Evolutionary conservation across 1,140 invertebrate genomes (phyloP).

Genomic region (Monochamus saltuarius): DNA sequence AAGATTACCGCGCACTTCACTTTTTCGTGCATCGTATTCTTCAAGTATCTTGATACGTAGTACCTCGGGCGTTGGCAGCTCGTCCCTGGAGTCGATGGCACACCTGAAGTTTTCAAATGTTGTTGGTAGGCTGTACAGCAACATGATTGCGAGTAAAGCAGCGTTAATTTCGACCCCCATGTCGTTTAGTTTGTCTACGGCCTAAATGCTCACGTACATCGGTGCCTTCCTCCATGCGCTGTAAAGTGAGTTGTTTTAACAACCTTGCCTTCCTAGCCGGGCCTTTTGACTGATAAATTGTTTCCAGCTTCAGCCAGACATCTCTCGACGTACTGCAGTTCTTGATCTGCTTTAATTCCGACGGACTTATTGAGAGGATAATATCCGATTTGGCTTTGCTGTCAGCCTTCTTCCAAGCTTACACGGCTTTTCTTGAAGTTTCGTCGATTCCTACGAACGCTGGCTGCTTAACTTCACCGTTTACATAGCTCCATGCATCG

Average conservation of each 20-base stretch:
- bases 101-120: conserved; percentile 40
- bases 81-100: conserved; percentile 28
- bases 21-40: not conserved
- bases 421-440: not conserved
- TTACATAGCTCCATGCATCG: conserved; percentile 7
- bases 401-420: conserved; percentile 19
- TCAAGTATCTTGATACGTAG: not conserved
- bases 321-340: conserved; percentile 33
- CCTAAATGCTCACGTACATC: conserved; percentile 38
- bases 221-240: conserved; percentile 34
- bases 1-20: not conserved
- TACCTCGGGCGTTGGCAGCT: conserved; percentile 16
- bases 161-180: conserved; percentile 30
- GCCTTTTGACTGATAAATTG: conserved; percentile 33
- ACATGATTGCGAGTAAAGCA: conserved; percentile 35
- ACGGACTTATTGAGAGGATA: conserved; percentile 29
- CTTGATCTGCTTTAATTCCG: conserved; percentile 34
- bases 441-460: not conserved
- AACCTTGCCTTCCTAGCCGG: conserved; percentile 29
- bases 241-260: conserved; percentile 20
- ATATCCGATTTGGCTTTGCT: conserved; percentile 32
- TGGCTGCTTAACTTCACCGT: conserved; percentile 5
- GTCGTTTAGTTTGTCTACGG: conserved; percentile 37
- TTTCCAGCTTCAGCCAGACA: conserved; percentile 37
- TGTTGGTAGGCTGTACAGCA: conserved; percentile 38